Percentiles rank a stretch among this genome's conserved stretches.
These are phyloP conservation scores for Sphinx pinastri DNA, from an alignment of 2,888 invertebrate species.

Conservation along the genomic window DNA sequence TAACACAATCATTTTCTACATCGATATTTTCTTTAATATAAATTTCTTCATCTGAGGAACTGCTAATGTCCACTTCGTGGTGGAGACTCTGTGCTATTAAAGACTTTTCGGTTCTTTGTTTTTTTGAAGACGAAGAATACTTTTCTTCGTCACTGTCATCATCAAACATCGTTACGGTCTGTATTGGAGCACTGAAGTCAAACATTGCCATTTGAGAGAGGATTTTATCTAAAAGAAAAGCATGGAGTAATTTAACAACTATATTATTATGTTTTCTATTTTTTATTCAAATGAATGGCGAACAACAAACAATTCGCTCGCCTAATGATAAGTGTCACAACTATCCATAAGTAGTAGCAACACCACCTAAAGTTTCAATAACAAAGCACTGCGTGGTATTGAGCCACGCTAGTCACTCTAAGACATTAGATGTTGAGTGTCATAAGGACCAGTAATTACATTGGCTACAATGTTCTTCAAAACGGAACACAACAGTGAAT, in stretches of 20 bases:
- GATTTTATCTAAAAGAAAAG: conserved; percentile 5
- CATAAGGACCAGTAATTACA: too few species aligned
- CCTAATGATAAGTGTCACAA: too few species aligned
- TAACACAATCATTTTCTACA: neutral
- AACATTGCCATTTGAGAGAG: conserved; percentile 11
- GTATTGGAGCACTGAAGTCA: conserved; percentile 14
- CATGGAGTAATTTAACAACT: neutral
- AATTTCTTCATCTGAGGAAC: neutral
- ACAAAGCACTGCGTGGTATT: too few species aligned
- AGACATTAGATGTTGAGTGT: too few species aligned
- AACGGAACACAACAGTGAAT: too few species aligned
- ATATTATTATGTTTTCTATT: too few species aligned
- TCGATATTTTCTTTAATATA: neutral
- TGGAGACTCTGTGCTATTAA: neutral
- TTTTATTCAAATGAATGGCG: too few species aligned
- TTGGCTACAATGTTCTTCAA: too few species aligned
- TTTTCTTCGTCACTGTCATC: conserved; percentile 8
- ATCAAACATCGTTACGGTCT: neutral
- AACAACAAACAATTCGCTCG: too few species aligned
- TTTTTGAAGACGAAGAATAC: neutral
- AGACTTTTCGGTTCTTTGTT: neutral
- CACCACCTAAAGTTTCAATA: too few species aligned
- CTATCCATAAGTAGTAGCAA: too few species aligned
- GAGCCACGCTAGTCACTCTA: too few species aligned
- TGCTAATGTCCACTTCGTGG: neutral